Evolutionary conservation across 2,797 vertebrate genomes (phyloP), one percentile per base, ranked within the genome.

Genomic region (Eospalax fontanierii): DNA sequence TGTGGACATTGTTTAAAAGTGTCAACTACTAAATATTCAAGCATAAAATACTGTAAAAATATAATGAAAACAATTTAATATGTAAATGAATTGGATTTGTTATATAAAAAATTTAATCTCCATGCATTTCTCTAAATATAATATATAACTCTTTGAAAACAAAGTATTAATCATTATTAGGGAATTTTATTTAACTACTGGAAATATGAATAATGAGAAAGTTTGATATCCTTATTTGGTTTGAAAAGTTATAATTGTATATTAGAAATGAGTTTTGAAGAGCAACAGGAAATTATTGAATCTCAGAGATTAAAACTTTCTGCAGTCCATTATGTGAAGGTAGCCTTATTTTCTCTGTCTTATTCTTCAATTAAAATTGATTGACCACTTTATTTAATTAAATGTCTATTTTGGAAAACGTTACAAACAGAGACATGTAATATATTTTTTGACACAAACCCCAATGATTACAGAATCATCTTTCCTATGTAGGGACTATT

Each of bases 271-370:
- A 9, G 28, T 86, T 59, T 26, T 87, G 19, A 46, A 81, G 70
- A 91, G 86, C 11, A 87, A 80, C 26, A 95, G 74, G 50, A 38
- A 86, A 92, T n/a, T n/a, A 86, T 83, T 57, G 75, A 40, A 79
- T 35, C 30, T 84, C 26, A 75, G 65, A 76, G 74, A 57, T 71
- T 43, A 89, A 81, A 24, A 66, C n/a, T 61, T 66, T 82, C 19
- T 70, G 1, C 14, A 61, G 61, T 22, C 26, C 54, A 43, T 73
- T 16, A 46, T 83, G 68, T 90, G 26, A 9, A 54, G 12, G 50
- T 54, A 12, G 14, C 5, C 24, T 59, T 46, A 76, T 30, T 79
- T 66, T 87, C 24, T 30, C 16, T n/a, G 22, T 68, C 28, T 80
- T 90, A 57, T 84, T 88, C 26, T 87, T 40, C 38, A 80, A 10